These are phyloP conservation scores for Euphydryas editha DNA, from an alignment of 2,888 invertebrate genomes.

Conservation along the genomic window DNA sequence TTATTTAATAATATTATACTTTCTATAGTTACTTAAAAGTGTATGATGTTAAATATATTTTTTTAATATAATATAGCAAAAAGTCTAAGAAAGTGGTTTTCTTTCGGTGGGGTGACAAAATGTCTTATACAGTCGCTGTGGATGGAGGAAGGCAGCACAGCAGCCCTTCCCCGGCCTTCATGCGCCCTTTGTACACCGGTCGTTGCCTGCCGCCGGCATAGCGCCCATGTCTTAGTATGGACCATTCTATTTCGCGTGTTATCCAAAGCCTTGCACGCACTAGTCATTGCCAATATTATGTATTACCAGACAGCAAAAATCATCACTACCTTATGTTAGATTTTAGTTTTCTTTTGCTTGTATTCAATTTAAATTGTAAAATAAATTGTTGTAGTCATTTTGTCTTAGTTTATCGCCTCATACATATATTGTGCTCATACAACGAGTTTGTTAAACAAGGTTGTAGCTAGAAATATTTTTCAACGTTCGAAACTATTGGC, in stretches of 20 bases:
- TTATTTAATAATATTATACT: too few species aligned
- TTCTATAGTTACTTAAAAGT: too few species aligned
- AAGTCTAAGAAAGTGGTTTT: background rate
- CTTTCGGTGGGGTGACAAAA: constrained; percentile 32
- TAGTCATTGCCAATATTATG: constrained; percentile 36
- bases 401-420: constrained; percentile 12
- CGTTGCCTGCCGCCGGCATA: constrained; percentile 71
- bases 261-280: constrained; percentile 45
- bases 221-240: constrained; percentile 68
- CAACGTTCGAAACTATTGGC: constrained; percentile 11
- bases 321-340: constrained; percentile 16
- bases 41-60: background rate
- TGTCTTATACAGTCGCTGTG: constrained; percentile 83
- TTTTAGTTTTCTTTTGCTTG: constrained; percentile 14
- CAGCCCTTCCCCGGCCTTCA: constrained; percentile 51
- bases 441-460: constrained; percentile 6
- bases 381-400: constrained; percentile 2
- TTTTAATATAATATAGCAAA: background rate
- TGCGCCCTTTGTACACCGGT: constrained; percentile 59
- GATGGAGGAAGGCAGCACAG: constrained; percentile 74
- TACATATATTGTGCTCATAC: constrained; percentile 1
- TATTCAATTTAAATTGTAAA: background rate
- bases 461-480: constrained; percentile 8
- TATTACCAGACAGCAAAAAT: constrained; percentile 24
- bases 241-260: constrained; percentile 52